Percentiles rank a stretch among this genome's conserved stretches.
Evolutionary conservation across 2,888 invertebrate genomes (phyloP).

Genomic region (Amiota minor): DNA sequence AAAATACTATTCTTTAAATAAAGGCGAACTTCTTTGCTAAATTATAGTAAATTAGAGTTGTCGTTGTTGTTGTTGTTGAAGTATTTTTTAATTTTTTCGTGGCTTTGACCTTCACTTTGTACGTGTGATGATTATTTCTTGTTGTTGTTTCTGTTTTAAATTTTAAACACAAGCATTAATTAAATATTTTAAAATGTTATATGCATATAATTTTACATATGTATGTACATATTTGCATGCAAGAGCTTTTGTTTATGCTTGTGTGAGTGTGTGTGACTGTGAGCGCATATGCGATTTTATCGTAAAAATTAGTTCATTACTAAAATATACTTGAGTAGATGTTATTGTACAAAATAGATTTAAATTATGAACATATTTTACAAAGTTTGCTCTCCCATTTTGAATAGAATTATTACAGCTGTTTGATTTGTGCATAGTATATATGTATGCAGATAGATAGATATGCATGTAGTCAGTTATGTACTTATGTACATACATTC

Average conservation of each 20-base stretch:
- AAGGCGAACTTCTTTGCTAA: constrained; percentile 13
- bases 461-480: neutral
- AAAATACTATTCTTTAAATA: neutral
- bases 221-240: no score
- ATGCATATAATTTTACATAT: no score
- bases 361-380: no score
- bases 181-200: constrained; percentile 29
- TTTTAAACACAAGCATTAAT: constrained; percentile 46
- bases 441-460: no score
- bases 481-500: neutral
- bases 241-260: neutral
- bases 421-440: no score
- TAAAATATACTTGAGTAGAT: neutral
- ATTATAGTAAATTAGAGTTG: neutral
- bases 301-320: neutral
- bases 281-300: neutral
- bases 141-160: constrained; percentile 46
- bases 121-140: constrained; percentile 53
- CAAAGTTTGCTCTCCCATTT: no score
- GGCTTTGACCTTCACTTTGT: constrained; percentile 69
- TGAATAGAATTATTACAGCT: no score
- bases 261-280: neutral
- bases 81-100: constrained; percentile 36
- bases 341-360: no score
- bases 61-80: constrained; percentile 32